phyloP scores from a whole-genome alignment of 64 coral and sea anemone genomes.

The Pachyseris speciosa region DNA sequence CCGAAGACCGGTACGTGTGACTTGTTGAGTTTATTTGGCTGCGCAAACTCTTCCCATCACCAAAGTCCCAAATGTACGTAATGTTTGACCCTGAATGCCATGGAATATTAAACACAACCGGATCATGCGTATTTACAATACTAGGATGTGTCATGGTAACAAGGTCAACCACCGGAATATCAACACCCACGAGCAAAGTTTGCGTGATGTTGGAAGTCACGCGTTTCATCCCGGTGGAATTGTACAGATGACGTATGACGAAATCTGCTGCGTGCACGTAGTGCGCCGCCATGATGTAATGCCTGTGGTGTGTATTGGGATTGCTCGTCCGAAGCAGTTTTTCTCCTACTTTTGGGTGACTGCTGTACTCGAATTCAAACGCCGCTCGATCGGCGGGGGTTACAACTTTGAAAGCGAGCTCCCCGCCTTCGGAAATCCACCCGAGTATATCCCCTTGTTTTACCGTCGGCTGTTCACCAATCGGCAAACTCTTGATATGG shows the following conservation, averaged over 20 bases:
- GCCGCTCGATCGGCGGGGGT: not conserved
- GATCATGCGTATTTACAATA: conserved; percentile 65
- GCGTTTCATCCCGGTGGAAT: conserved; percentile 55
- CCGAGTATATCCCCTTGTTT: conserved; percentile 79
- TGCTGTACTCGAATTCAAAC: conserved; percentile 63
- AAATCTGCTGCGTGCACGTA: conserved; percentile 73
- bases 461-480: conserved; percentile 43
- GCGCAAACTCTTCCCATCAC: conserved; percentile 49
- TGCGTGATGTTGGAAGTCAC: conserved; percentile 78
- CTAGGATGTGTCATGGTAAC: conserved; percentile 54
- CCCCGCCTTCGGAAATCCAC: conserved; percentile 53
- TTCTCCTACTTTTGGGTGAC: conserved; percentile 24
- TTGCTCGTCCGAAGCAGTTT: conserved; percentile 36
- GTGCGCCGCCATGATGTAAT: conserved; percentile 80
- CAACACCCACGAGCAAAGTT: conserved; percentile 14
- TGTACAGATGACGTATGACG: conserved; percentile 67
- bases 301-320: conserved; percentile 44
- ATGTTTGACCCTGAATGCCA: conserved; percentile 72
- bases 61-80: conserved; percentile 86
- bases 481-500: conserved; percentile 61
- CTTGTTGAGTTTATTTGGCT: not conserved
- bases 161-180: conserved; percentile 66
- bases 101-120: conserved; percentile 61
- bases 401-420: conserved; percentile 59
- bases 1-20: conserved; percentile 37